Percentiles rank a stretch among this genome's conserved stretches.
Conservation (phyloP, 2,113 vertebrate species). For the Corvus moneduloides region DNA sequence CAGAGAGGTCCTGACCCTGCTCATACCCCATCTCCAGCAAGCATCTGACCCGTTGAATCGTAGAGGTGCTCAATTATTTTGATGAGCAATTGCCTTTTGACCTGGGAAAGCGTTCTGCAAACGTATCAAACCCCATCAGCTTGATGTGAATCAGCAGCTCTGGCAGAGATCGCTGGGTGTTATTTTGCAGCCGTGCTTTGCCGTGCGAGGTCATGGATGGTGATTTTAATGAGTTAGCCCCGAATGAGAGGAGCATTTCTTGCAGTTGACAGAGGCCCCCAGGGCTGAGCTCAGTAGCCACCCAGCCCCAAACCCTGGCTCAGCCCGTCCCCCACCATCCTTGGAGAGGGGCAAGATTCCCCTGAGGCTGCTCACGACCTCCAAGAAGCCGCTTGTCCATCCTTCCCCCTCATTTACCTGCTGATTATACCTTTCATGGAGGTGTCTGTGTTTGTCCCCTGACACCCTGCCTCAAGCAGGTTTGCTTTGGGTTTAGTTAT, state of each 20-base stretch:
- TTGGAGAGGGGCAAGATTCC: not conserved
- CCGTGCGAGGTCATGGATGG: rapidly evolving
- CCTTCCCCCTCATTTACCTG: not conserved
- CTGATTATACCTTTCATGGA: rapidly evolving
- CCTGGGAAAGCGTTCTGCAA: not conserved
- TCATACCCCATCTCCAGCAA: not conserved
- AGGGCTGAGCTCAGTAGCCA: not conserved
- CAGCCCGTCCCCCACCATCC: not conserved
- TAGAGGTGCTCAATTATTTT: not conserved
- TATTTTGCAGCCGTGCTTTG: not conserved
- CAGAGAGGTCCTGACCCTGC: not conserved
- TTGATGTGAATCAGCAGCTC: not conserved
- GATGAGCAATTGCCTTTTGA: not conserved
- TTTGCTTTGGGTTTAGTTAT: not conserved
- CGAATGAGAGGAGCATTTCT: not conserved
- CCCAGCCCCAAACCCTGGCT: not conserved
- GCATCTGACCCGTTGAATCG: rapidly evolving
- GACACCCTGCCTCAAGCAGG: not conserved
- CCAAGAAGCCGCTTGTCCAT: rapidly evolving
- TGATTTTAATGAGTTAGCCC: not conserved
- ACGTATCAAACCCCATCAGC: not conserved
- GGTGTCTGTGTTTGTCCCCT: not conserved
- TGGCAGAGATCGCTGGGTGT: rapidly evolving
- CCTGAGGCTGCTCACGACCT: not conserved
- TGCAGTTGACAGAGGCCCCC: not conserved